Evolutionary conservation across 2,888 invertebrate genomes (phyloP), one percentile per base, ranked within the genome.

Genomic region (Ditylenchus weischeri): DNA sequence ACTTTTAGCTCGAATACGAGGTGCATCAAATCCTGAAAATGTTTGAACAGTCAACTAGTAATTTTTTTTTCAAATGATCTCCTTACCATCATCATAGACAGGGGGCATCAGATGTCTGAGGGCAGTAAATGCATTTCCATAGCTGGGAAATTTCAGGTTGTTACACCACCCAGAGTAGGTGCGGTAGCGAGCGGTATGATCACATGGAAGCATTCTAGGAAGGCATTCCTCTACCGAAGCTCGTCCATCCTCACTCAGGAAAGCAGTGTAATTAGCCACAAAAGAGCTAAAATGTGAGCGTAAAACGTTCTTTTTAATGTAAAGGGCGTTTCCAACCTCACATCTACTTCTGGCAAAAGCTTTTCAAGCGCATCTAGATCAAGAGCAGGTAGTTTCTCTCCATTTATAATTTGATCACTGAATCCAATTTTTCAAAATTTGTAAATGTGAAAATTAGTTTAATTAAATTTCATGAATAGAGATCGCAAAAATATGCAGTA

Each of bases 81-180:
- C n/a, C 43, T 7, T 75, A 69, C 90, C 91, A 83, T 92, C 93
- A 35, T 90, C 88, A 85, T 93, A 93, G 61, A 88, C 88, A 0
- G 93, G 90, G 13, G 77, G 77, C 19, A 82, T 73, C 0, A 81
- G 65, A 66, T 80, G 81, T 11, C 77, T 65, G 15, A 82, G 67
- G 0, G 81, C 77, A 18, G 77, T 77, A 69, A 81, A 81, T 3
- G 80, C 72, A 69, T 82, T 82, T 8, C 74, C 81, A 68, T 79
- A 81, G 10, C 75, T 72, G 3, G 81, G 81, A 67, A 72, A 76
- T 23, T 74, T 74, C 18, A 81, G 70, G 84, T 93, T 92, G 85
- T 93, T 93, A 84, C 93, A 93, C 49, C 91, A 90, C 43, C 93
- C 93, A 81, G 92, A 91, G 68, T 90, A 88, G 0, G 91, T 91